These are phyloP conservation scores for Chlorops oryzae DNA, from an alignment of 1,140 invertebrate species.

Conservation along the genomic window DNA sequence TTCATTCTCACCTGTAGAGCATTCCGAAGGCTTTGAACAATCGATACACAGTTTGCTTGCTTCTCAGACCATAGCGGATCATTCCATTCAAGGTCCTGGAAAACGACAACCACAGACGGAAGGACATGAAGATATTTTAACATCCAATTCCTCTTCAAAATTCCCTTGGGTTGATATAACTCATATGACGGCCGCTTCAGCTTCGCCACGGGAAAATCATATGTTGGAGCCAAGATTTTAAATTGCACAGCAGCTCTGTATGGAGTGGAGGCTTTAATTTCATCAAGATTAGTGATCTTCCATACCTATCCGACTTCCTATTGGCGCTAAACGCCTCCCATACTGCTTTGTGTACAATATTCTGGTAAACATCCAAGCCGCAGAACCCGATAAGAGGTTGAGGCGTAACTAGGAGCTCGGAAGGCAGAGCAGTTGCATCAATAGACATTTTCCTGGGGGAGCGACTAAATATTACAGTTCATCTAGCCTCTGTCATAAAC, in stretches of 20 bases:
- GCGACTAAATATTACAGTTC: too few species aligned
- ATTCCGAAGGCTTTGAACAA: conserved; percentile 75
- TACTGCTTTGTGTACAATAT: conserved; percentile 80
- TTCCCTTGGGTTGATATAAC: conserved; percentile 94
- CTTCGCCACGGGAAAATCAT: conserved; percentile 86
- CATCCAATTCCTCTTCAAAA: conserved; percentile 94
- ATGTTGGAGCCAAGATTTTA: conserved; percentile 67
- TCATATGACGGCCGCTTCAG: conserved; percentile 89
- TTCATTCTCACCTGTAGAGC: conserved; percentile 48
- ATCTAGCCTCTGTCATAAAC: too few species aligned
- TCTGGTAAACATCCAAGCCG: conserved; percentile 77
- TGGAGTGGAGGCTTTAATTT: too few species aligned
- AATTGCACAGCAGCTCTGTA: conserved; percentile 74
- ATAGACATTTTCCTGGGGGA: conserved; percentile 27
- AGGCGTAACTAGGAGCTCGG: conserved; percentile 71
- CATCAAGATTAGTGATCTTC: too few species aligned
- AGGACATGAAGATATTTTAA: conserved; percentile 85
- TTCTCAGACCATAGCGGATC: conserved; percentile 89
- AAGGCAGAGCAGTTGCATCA: conserved; percentile 62
- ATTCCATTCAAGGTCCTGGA: conserved; percentile 97
- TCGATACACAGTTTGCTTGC: conserved; percentile 84
- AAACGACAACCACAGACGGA: conserved; percentile 88
- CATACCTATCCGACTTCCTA: conserved; percentile 59
- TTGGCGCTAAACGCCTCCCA: conserved; percentile 88
- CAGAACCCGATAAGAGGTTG: conserved; percentile 77